Conservation (phyloP, 2,113 vertebrate species). For the Uria aalge region DNA sequence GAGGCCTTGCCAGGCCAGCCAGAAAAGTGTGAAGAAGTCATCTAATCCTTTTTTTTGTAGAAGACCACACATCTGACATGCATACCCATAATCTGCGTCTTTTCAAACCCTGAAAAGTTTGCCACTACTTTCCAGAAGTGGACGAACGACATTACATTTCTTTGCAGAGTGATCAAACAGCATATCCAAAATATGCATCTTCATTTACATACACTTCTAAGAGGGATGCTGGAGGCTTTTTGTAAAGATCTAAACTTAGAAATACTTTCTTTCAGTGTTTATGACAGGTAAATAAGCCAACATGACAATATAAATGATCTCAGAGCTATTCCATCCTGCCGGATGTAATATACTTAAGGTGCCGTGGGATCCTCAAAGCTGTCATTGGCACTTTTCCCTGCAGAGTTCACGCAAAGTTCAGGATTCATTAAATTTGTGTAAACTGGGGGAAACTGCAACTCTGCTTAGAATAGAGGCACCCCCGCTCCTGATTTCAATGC, state of each 20-base stretch:
- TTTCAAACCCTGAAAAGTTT: background rate
- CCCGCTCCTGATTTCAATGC: background rate
- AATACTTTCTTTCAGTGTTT: background rate
- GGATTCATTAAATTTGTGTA: background rate
- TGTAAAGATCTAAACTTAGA: background rate
- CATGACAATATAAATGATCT: background rate
- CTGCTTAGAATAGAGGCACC: background rate
- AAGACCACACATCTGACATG: background rate
- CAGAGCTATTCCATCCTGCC: background rate
- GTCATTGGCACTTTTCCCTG: background rate
- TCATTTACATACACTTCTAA: background rate
- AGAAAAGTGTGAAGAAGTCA: background rate
- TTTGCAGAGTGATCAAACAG: background rate
- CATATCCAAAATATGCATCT: background rate
- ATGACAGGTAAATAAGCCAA: background rate
- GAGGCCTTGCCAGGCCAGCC: background rate
- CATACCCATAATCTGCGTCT: accelerated
- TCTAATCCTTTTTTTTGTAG: background rate
- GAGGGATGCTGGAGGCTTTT: background rate
- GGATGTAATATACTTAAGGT: background rate
- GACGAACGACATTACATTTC: accelerated
- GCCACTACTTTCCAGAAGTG: background rate
- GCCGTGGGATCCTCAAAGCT: background rate
- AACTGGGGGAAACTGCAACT: background rate
- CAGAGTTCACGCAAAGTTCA: background rate